phyloP scores from a whole-genome alignment of 2,888 invertebrate genomes.

The Oscheius myriophilus region DNA sequence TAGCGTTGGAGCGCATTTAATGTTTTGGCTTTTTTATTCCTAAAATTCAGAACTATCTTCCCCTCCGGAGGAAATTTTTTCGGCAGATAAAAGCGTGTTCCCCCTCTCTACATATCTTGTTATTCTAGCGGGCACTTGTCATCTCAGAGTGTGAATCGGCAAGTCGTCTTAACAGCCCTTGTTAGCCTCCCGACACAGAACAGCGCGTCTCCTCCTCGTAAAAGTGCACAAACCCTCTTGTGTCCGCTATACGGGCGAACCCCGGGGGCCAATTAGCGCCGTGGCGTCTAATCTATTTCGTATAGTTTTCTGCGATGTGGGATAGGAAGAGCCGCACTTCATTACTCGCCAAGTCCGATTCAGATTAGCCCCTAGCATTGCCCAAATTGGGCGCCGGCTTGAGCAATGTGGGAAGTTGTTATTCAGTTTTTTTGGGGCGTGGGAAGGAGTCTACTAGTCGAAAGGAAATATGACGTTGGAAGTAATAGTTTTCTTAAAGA shows the following conservation, averaged over 20 bases:
- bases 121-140: conserved; percentile 26
- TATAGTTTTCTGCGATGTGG: conserved; percentile 22
- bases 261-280: conserved; percentile 30
- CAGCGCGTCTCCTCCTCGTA: conserved; percentile 10
- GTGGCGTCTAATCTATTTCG: conserved; percentile 29
- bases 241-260: conserved; percentile 24
- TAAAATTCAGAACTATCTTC: no score
- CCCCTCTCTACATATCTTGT: background rate
- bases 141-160: conserved; percentile 21
- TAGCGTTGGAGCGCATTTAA: no score
- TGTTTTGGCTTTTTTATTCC: no score
- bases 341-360: conserved; percentile 6
- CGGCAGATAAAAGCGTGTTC: no score
- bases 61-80: no score
- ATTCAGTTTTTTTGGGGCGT: no score
- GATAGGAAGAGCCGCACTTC: conserved; percentile 15
- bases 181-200: conserved; percentile 28
- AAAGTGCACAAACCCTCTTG: conserved; percentile 30
- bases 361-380: no score
- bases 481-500: no score
- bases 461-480: no score
- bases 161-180: conserved; percentile 21
- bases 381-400: no score
- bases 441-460: no score
- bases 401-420: no score